Evolutionary conservation across 2,888 invertebrate genomes (phyloP).

Genomic region (Camptogramma bilineatum): DNA sequence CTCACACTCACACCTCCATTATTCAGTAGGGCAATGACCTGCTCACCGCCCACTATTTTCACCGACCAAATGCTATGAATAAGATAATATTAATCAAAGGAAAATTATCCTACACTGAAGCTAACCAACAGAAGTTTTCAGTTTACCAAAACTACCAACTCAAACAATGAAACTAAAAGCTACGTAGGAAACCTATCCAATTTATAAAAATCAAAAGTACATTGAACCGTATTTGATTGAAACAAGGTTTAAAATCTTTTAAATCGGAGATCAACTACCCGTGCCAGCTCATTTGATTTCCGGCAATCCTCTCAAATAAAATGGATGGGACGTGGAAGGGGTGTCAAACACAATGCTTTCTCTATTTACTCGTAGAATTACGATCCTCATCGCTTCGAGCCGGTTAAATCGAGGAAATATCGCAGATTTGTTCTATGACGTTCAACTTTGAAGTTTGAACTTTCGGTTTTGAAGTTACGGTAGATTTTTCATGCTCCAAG

Average conservation of each 20-base stretch:
- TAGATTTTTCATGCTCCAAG: too few species aligned
- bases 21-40: constrained; percentile 39
- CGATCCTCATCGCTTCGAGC: constrained; percentile 26
- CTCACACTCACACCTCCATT: constrained; percentile 20
- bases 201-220: constrained; percentile 30
- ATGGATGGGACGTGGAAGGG: constrained; percentile 46
- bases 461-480: too few species aligned
- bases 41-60: constrained; percentile 14
- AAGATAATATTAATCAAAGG: constrained; percentile 1
- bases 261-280: constrained; percentile 25
- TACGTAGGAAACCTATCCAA: constrained; percentile 15
- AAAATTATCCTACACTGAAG: neutral
- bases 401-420: constrained; percentile 13
- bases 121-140: neutral
- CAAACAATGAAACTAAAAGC: constrained; percentile 12
- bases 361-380: constrained; percentile 32
- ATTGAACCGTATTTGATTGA: constrained; percentile 21
- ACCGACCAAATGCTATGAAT: constrained; percentile 12
- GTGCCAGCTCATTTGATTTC: constrained; percentile 46
- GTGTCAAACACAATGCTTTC: constrained; percentile 41
- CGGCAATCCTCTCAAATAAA: constrained; percentile 47
- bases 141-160: neutral
- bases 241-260: constrained; percentile 31
- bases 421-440: neutral
- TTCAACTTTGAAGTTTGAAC: too few species aligned